Percentiles rank a stretch among this genome's conserved stretches.
Conservation (phyloP, 2,113 vertebrate genomes). For the Pipra filicauda region DNA sequence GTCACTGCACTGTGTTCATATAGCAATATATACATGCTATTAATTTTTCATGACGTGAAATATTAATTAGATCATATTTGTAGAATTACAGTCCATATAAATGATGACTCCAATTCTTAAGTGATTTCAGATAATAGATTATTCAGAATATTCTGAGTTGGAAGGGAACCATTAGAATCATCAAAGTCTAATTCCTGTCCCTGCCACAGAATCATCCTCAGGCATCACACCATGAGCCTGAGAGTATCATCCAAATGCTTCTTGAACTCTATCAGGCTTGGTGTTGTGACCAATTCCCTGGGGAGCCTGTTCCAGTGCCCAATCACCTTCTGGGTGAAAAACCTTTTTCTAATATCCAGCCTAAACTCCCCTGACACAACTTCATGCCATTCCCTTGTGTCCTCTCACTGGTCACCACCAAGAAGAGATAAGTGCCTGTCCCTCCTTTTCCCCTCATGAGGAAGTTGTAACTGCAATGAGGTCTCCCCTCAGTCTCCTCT, state of each 20-base stretch:
- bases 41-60: neutral
- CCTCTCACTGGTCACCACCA: neutral
- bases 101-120: neutral
- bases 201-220: neutral
- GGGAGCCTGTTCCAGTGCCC: neutral
- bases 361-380: neutral
- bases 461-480: neutral
- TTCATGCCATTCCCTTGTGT: neutral
- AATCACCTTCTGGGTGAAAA: accelerated
- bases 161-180: neutral
- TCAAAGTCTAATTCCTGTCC: neutral
- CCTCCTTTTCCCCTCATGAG: accelerated
- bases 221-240: accelerated
- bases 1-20: neutral
- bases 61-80: neutral
- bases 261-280: neutral
- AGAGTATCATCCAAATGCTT: neutral
- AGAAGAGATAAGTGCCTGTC: accelerated
- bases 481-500: neutral
- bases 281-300: neutral
- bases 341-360: neutral
- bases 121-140: neutral
- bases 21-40: neutral
- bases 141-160: neutral
- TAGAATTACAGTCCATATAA: neutral